Percentiles rank a stretch among this genome's conserved stretches.
These are phyloP conservation scores for Hedychridium roseum DNA, from an alignment of 2,888 invertebrate species.

Conservation along the genomic window DNA sequence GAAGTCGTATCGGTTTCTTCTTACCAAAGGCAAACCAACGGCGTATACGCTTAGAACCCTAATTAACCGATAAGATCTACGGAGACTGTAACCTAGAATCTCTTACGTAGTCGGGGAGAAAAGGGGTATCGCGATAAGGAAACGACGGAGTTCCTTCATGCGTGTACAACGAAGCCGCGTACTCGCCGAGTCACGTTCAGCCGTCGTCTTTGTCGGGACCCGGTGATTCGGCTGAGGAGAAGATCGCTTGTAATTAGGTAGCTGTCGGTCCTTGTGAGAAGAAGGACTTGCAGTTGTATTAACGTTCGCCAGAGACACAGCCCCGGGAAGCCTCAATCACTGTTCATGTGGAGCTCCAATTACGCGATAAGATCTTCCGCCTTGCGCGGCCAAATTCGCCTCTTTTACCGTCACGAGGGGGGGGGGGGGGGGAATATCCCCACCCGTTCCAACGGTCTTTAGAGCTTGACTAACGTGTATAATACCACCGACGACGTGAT, in stretches of 20 bases:
- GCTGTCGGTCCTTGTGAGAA: conserved; percentile 30
- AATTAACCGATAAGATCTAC: conserved; percentile 44
- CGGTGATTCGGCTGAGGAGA: conserved; percentile 14
- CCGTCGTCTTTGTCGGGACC: too few species aligned
- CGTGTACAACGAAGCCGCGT: conserved; percentile 18
- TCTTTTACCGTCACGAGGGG: too few species aligned
- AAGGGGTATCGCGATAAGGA: conserved; percentile 19
- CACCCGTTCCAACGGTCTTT: too few species aligned
- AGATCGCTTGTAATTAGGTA: conserved; percentile 38
- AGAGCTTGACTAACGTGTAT: too few species aligned
- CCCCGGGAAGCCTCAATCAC: conserved; percentile 26
- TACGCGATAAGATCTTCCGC: conserved; percentile 42
- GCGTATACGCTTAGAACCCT: conserved; percentile 25
- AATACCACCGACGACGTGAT: too few species aligned
- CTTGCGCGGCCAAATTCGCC: conserved; percentile 15
- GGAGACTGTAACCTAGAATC: too few species aligned
- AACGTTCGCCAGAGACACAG: conserved; percentile 33
- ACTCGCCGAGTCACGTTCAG: not conserved
- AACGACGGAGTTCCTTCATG: conserved; percentile 28
- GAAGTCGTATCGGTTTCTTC: too few species aligned
- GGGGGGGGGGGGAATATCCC: too few species aligned
- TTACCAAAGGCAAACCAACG: too few species aligned
- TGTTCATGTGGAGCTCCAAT: conserved; percentile 40
- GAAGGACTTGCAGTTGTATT: conserved; percentile 28
- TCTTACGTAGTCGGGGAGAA: conserved; percentile 3